Base-by-base conservation (phyloP, 2,797 vertebrate genomes). In the Danio tinwini region DNA sequence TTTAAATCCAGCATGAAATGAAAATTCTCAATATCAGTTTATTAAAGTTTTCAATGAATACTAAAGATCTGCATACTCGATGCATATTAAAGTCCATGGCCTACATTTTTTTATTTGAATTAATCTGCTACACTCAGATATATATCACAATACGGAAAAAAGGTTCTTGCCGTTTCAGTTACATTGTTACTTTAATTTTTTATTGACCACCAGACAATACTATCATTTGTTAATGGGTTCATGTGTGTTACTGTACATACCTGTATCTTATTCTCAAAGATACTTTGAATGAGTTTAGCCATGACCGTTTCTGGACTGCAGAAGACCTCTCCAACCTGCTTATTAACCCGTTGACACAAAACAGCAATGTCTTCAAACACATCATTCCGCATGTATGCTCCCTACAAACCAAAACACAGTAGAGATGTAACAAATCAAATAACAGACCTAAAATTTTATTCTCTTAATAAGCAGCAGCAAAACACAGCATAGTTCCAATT, bases 271-370 rank as follows among this genome's bases (percentile, higher is more conserved):
- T 96, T 93, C 91, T 99, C 98, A 91, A 99, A 99, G 82, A 99
- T 96, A 88, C 96, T 99, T 89, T 99, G 98, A 91, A 98, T 98
- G 84, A 99, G 97, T 92, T 99, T 99, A 87, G 98, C 96, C 94
- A 99, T 95, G 65, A 99, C 96, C 0, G 96, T 98, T 91, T 99
- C 98, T 56, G 98, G 98, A 90, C 96, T 99, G 89, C 95, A 96
- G 84, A 99, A 99, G 77, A 99, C 94, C 85, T 99, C 97, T 52
- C 97, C 97, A 87, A 99, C 98, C 93, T 99, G 97, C 84, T 96
- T 98, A 88, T 98, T 98, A 81, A 98, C 98, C 82, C 94, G 91
- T 86, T 97, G 97, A 88, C 97, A 98, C 79, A 99, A 95, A 84
- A 91, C 77, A 13, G 96, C 97, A 42, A 96, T 96, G 91, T 99